These are phyloP conservation scores for Hemithea aestivaria DNA, from an alignment of 2,888 invertebrate genomes.

Conservation along the genomic window DNA sequence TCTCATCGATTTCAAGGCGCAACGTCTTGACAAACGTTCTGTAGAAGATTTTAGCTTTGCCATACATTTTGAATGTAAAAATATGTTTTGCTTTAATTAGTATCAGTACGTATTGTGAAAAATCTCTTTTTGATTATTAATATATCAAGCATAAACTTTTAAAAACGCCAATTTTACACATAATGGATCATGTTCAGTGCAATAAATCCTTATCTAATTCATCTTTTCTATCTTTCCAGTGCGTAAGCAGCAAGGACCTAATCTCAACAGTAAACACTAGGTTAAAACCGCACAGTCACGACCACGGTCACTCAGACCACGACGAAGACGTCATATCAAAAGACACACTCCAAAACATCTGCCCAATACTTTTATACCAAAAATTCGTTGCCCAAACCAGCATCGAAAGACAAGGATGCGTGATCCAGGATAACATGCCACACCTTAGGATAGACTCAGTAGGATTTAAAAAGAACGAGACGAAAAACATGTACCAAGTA, in stretches of 20 bases:
- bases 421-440: slow-evolving; percentile 53
- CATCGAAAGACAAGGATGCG: slow-evolving; percentile 76
- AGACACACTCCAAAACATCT: slow-evolving; percentile 74
- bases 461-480: slow-evolving; percentile 35
- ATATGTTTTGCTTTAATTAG: too few relatives aligned
- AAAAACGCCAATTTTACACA: too few relatives aligned
- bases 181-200: too few relatives aligned
- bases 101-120: too few relatives aligned
- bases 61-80: too few relatives aligned
- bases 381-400: slow-evolving; percentile 78
- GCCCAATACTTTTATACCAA: slow-evolving; percentile 84
- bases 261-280: slow-evolving; percentile 62
- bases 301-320: slow-evolving; percentile 36
- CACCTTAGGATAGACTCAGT: slow-evolving; percentile 6
- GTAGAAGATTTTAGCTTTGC: too few relatives aligned
- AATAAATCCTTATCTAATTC: too few relatives aligned
- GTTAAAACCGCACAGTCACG: slow-evolving; percentile 53
- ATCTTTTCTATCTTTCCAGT: slow-evolving; percentile 53
- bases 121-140: too few relatives aligned
- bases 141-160: too few relatives aligned
- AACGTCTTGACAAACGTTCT: too few relatives aligned
- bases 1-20: too few relatives aligned
- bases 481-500: slow-evolving; percentile 75
- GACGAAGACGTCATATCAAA: slow-evolving; percentile 45
- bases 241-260: slow-evolving; percentile 67